Conservation (phyloP, 2,113 vertebrate genomes). For the Daboia siamensis region DNA sequence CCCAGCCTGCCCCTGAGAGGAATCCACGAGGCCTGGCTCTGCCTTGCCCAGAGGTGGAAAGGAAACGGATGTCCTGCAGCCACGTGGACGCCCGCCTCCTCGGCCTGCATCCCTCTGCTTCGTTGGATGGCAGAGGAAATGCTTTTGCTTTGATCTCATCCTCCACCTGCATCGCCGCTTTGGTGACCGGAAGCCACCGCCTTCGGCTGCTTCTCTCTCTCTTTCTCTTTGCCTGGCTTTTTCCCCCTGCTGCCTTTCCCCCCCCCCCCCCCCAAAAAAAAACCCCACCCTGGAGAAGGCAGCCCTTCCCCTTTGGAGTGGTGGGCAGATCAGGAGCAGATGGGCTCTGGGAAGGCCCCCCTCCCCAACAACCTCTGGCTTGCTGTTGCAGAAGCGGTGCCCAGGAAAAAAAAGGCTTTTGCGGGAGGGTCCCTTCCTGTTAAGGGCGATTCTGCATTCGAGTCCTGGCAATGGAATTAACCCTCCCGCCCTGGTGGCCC, state of each 20-base stretch:
- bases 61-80: background rate
- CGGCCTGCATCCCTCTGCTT: background rate
- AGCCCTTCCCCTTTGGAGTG: background rate
- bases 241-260: background rate
- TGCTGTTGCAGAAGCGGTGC: background rate
- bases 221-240: background rate
- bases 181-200: background rate
- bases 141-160: background rate
- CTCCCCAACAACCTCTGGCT: accelerated
- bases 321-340: background rate
- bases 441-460: background rate
- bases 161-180: background rate
- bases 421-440: background rate
- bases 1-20: background rate
- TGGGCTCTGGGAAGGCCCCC: background rate
- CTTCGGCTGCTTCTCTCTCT: background rate
- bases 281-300: no score
- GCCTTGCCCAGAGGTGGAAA: background rate
- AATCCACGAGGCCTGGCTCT: background rate
- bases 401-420: background rate
- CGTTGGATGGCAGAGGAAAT: accelerated
- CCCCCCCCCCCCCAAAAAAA: no score
- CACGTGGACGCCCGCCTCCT: background rate
- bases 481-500: background rate
- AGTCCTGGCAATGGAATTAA: no score